Evolutionary conservation across 2,888 invertebrate species (phyloP).

Genomic region (Zelleria hepariella): DNA sequence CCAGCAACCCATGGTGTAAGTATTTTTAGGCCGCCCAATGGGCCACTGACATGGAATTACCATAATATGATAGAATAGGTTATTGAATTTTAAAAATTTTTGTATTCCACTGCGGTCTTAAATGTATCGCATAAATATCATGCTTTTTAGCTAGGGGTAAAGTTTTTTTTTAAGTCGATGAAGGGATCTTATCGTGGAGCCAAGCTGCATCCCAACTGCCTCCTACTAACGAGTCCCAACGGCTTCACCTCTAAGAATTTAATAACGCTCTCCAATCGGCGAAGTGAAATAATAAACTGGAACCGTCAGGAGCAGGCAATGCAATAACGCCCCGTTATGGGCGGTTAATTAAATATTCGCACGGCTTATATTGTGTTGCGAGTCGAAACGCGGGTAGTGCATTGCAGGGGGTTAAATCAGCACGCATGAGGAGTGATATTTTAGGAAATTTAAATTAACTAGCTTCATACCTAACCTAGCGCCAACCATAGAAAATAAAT

Average conservation of each 20-base stretch:
- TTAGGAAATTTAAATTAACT: neutral
- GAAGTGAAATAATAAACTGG: slow-evolving; percentile 52
- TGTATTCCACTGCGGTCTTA: no score
- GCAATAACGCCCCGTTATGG: slow-evolving; percentile 61
- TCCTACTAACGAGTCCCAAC: slow-evolving; percentile 2
- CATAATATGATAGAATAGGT: no score
- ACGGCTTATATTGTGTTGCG: neutral
- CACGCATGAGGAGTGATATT: neutral
- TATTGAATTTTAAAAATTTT: no score
- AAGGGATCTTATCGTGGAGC: neutral
- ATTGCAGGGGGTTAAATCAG: neutral
- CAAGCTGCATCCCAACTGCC: neutral
- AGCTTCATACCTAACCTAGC: no score
- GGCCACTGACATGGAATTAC: no score
- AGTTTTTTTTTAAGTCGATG: neutral
- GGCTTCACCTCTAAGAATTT: slow-evolving; percentile 46
- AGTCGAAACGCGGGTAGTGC: neutral
- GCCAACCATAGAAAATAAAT: no score
- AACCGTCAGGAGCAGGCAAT: slow-evolving; percentile 59
- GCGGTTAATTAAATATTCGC: slow-evolving; percentile 50
- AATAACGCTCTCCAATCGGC: slow-evolving; percentile 62
- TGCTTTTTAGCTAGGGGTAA: no score
- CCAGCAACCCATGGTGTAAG: no score
- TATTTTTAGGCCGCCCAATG: no score
- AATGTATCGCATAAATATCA: no score